A percentile compares a stretch with the other conserved stretches of the same genome.
Conservation (phyloP, 2,888 invertebrate genomes). For the Acleris emargana region DNA sequence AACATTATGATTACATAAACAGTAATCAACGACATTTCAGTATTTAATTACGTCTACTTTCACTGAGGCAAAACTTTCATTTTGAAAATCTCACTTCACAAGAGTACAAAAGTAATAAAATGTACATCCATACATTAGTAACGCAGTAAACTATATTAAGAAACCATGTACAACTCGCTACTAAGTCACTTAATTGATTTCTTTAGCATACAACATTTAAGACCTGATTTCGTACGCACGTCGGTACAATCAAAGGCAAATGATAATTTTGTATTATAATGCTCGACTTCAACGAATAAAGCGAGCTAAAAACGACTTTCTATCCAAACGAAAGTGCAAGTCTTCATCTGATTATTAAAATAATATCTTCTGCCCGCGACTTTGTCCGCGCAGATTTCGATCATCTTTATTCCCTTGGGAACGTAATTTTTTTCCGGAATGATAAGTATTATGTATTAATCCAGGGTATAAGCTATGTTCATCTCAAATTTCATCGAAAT, state of each 20-base stretch:
- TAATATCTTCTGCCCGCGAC: not conserved
- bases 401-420: too few species aligned
- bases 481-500: too few species aligned
- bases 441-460: too few species aligned
- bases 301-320: conserved; percentile 29
- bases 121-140: not conserved
- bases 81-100: conserved; percentile 29
- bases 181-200: conserved; percentile 1
- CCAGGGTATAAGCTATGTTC: too few species aligned
- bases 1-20: conserved; percentile 12
- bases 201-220: not conserved
- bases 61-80: conserved; percentile 23
- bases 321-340: conserved; percentile 37
- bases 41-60: conserved; percentile 20
- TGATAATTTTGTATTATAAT: conserved; percentile 8
- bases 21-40: not conserved
- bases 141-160: not conserved
- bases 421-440: too few species aligned
- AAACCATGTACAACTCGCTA: not conserved
- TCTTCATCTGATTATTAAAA: conserved; percentile 22
- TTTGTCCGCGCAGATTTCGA: too few species aligned
- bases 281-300: conserved; percentile 11
- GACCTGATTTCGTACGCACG: conserved; percentile 5
- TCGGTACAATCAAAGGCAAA: conserved; percentile 9
- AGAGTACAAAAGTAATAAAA: conserved; percentile 1